Base-by-base conservation (phyloP, 2,797 vertebrate species). In the Sebastes goodei region DNA sequence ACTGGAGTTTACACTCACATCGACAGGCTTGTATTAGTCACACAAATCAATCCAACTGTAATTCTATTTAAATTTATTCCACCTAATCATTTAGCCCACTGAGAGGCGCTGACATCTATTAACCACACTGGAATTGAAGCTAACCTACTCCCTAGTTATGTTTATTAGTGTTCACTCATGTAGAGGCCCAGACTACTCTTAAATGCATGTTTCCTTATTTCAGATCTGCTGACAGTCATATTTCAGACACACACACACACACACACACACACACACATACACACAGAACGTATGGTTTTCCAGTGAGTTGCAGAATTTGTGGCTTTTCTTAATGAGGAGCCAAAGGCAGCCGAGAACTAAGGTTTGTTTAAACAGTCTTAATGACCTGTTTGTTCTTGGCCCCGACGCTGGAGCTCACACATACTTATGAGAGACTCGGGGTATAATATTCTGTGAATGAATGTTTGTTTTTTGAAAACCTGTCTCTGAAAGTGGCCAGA, bases 321-420 rank as follows among this genome's bases (percentile, higher is more conserved):
- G 57, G 68, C 67, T 80, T 80, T 79, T 80, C 69, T 79, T 91
- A 92, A 92, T 84, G 90, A 93, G 89, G 76, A 86, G 76, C 76
- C 21, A 38, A 85, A 69, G 89, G 86, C 88, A 88, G 85, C 71
- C 38, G 66, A 88, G 84, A 88, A 81, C 87, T 75, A 82, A 89
- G 90, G 88, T 91, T 94, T 94, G 91, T 94, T 94, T 93, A 82
- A 91, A 92, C 88, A 91, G 84, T 32, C 84, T 74, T 93, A 92
- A 95, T 91, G 92, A 93, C 88, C 90, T 91, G 92, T 93, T 92
- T 88, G 92, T 92, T 92, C 86, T 92, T 94, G 93, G 95, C 91
- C 66, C 21, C 6, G 7, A 57, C 8, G 65, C 73, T 65, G 81
- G 64, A 82, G 89, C 92, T 93, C 83, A 74, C 90, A 93, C 91